These are phyloP conservation scores for Dicranocentrus wangi DNA, from an alignment of 2,888 invertebrate genomes.

Conservation along the genomic window DNA sequence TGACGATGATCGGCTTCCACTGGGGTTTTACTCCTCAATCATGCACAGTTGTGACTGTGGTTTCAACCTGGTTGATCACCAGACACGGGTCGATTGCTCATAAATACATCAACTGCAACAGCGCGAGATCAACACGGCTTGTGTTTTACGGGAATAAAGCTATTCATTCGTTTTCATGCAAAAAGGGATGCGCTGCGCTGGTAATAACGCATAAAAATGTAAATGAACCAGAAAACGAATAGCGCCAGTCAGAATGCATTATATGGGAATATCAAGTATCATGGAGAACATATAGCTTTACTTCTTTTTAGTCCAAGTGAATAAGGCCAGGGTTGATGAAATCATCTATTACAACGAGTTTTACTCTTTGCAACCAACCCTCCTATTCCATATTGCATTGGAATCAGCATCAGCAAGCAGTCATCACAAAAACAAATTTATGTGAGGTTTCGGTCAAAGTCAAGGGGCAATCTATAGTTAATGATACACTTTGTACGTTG, in stretches of 20 bases:
- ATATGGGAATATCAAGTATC: not conserved
- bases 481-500: constrained; percentile 49
- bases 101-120: constrained; percentile 18
- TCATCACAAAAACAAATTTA: constrained; percentile 44
- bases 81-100: constrained; percentile 10
- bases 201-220: constrained; percentile 62
- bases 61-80: constrained; percentile 19
- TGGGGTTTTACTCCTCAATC: constrained; percentile 1
- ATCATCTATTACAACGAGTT: constrained; percentile 55
- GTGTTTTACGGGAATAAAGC: constrained; percentile 18
- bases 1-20: constrained; percentile 33
- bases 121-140: constrained; percentile 2
- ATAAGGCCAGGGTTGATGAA: constrained; percentile 50
- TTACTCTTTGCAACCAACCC: not conserved
- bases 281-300: constrained; percentile 25
- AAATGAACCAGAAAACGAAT: constrained; percentile 53
- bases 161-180: constrained; percentile 13
- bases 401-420: constrained; percentile 23
- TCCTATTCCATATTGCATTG: not conserved
- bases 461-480: constrained; percentile 58
- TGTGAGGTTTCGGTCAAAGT: constrained; percentile 47
- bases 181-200: constrained; percentile 16
- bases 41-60: constrained; percentile 22
- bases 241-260: constrained; percentile 18
- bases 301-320: not conserved